These are phyloP conservation scores for Denticeps clupeoides DNA, from an alignment of 2,797 vertebrate genomes.

Conservation along the genomic window DNA sequence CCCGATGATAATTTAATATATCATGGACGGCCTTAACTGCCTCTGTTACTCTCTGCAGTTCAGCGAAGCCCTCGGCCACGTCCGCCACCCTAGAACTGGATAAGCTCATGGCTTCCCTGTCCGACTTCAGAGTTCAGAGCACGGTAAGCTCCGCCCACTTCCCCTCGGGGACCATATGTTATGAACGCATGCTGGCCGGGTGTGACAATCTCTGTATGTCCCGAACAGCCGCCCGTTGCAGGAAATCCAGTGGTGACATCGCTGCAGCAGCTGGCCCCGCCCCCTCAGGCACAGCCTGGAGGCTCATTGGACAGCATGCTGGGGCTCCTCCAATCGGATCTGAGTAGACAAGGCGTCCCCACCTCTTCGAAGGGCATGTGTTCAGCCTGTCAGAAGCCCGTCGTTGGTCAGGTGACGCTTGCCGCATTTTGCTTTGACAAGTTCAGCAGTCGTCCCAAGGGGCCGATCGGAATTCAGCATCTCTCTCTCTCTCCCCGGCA, in stretches of 20 bases:
- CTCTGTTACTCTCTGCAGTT: conserved; percentile 28
- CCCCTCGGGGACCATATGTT: too few relatives aligned
- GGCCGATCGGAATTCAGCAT: too few relatives aligned
- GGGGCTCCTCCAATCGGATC: conserved; percentile 79
- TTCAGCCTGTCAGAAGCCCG: conserved; percentile 78
- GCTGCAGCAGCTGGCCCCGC: conserved; percentile 38
- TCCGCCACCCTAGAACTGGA: conserved; percentile 83
- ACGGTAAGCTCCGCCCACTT: conserved; percentile 66
- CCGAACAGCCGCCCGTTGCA: conserved; percentile 51
- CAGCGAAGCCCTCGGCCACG: conserved; percentile 68
- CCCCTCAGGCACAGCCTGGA: conserved; percentile 42
- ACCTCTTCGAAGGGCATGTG: conserved; percentile 82
- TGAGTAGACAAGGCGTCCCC: conserved; percentile 77
- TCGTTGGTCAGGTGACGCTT: conserved; percentile 73
- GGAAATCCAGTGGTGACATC: conserved; percentile 42
- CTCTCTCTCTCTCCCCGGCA: too few relatives aligned
- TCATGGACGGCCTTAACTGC: too few relatives aligned
- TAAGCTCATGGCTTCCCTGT: conserved; percentile 84
- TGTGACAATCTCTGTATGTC: too few relatives aligned
- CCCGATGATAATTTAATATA: too few relatives aligned
- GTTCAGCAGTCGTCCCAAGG: too few relatives aligned
- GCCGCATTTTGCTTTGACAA: background rate
- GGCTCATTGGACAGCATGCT: conserved; percentile 85
- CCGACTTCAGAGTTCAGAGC: conserved; percentile 84
- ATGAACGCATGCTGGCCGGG: too few relatives aligned